Evolutionary conservation across 2,888 invertebrate species (phyloP).

Genomic region (Melanchra persicariae): DNA sequence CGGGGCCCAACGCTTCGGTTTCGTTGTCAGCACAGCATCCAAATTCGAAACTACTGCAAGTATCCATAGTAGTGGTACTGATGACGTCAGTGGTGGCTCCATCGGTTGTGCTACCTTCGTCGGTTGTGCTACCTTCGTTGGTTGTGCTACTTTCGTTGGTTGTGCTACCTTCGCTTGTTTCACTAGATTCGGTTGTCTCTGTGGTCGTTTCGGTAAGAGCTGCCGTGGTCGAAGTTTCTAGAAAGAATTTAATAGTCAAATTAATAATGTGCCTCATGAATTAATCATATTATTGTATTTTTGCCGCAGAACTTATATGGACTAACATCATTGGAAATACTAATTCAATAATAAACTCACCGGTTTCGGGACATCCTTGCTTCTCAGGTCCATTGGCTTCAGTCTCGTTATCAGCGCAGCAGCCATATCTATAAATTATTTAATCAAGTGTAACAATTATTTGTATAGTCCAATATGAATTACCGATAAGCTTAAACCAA

Average conservation of each 20-base stretch:
- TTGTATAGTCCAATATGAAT: not conserved
- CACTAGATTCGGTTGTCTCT: slow-evolving; percentile 32
- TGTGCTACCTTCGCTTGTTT: slow-evolving; percentile 42
- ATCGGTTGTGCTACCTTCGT: slow-evolving; percentile 28
- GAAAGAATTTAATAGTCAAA: slow-evolving; percentile 4
- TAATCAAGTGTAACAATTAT: not conserved
- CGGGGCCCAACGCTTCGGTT: slow-evolving; percentile 91
- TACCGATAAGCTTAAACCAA: not conserved
- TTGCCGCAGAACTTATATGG: not conserved
- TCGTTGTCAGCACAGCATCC: slow-evolving; percentile 95
- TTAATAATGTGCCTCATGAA: not conserved
- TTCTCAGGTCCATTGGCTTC: slow-evolving; percentile 92
- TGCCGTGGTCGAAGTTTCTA: slow-evolving; percentile 45
- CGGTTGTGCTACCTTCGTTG: slow-evolving; percentile 5
- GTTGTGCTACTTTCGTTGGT: slow-evolving; percentile 40
- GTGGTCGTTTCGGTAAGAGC: slow-evolving; percentile 46
- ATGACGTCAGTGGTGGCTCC: slow-evolving; percentile 50
- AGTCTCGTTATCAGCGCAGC: slow-evolving; percentile 93
- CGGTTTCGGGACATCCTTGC: slow-evolving; percentile 86
- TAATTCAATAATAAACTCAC: slow-evolving; percentile 59
- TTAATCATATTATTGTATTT: not conserved
- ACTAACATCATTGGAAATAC: not conserved
- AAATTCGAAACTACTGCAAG: slow-evolving; percentile 90
- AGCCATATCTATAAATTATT: slow-evolving; percentile 89
- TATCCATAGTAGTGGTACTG: slow-evolving; percentile 63